These are phyloP conservation scores for Sander vitreus DNA, from an alignment of 2,113 vertebrate genomes.

Conservation along the genomic window DNA sequence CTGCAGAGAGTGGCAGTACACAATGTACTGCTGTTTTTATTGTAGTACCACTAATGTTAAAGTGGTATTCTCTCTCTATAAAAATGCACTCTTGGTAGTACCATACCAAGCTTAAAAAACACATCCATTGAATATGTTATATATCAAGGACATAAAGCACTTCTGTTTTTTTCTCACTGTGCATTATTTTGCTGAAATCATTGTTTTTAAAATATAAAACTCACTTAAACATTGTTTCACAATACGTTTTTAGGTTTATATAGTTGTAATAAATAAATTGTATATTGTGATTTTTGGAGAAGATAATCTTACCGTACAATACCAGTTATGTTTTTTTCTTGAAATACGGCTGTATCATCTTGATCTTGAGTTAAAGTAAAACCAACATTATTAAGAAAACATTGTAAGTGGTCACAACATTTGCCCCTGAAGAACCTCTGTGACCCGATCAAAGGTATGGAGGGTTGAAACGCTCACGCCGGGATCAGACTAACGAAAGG, in stretches of 20 bases:
- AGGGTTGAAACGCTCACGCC: conserved; percentile 43
- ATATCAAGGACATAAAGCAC: background rate
- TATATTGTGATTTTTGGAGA: background rate
- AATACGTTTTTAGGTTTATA: background rate
- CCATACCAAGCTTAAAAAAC: background rate
- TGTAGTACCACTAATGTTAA: background rate
- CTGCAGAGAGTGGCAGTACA: background rate
- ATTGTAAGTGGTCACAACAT: conserved; percentile 35
- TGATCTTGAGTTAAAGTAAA: conserved; percentile 8
- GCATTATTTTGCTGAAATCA: background rate
- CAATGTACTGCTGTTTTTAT: background rate
- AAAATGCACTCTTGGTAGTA: background rate
- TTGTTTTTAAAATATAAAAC: background rate
- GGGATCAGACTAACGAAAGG: conserved; percentile 79
- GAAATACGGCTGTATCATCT: background rate
- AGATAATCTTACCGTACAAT: background rate
- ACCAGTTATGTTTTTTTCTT: background rate
- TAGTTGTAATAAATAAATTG: too few species aligned
- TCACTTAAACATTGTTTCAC: background rate
- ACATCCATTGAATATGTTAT: background rate
- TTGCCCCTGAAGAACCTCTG: conserved; percentile 57
- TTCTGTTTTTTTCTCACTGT: background rate
- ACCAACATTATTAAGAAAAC: conserved; percentile 18
- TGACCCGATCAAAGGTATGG: conserved; percentile 70
- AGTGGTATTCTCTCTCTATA: background rate